Percentiles rank a stretch among this genome's conserved stretches.
Conservation (phyloP, 2,888 invertebrate genomes). For the Acutogordius australiensis region DNA sequence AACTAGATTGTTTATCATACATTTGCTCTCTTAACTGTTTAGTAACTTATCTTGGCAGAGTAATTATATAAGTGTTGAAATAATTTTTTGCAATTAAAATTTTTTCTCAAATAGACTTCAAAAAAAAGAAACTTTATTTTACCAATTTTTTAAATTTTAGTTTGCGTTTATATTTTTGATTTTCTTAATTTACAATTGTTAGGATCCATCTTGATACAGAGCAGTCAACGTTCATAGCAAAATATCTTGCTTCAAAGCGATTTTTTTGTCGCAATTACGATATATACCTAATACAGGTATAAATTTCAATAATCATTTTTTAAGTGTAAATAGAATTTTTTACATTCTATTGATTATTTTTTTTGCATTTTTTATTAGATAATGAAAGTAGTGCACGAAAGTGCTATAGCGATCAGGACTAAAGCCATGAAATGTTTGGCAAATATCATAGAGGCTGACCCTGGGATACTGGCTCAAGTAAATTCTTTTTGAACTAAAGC, state of each 20-base stretch:
- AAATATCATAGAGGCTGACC: constrained; percentile 90
- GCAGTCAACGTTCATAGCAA: constrained; percentile 26
- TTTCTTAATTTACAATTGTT: too few species aligned
- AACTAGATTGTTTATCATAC: too few species aligned
- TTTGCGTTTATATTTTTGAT: too few species aligned
- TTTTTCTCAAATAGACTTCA: too few species aligned
- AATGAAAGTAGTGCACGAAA: constrained; percentile 52
- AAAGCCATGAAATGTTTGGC: constrained; percentile 96
- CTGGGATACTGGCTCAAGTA: constrained; percentile 29
- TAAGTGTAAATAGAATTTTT: background rate
- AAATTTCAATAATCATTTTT: background rate
- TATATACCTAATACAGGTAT: constrained; percentile 44
- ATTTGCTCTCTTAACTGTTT: too few species aligned
- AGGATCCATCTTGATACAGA: constrained; percentile 22
- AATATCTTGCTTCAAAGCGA: constrained; percentile 58
- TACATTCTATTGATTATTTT: too few species aligned
- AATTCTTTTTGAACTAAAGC: too few species aligned
- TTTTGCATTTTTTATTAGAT: constrained; percentile 30
- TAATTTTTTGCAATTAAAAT: too few species aligned
- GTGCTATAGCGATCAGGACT: constrained; percentile 73
- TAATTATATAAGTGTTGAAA: too few species aligned
- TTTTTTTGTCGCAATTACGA: constrained; percentile 93
- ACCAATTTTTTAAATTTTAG: too few species aligned
- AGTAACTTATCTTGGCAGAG: too few species aligned
- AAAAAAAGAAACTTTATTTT: too few species aligned